Base-by-base conservation (phyloP, 64 coral and sea anemone genomes). In the Pachyseris speciosa region DNA sequence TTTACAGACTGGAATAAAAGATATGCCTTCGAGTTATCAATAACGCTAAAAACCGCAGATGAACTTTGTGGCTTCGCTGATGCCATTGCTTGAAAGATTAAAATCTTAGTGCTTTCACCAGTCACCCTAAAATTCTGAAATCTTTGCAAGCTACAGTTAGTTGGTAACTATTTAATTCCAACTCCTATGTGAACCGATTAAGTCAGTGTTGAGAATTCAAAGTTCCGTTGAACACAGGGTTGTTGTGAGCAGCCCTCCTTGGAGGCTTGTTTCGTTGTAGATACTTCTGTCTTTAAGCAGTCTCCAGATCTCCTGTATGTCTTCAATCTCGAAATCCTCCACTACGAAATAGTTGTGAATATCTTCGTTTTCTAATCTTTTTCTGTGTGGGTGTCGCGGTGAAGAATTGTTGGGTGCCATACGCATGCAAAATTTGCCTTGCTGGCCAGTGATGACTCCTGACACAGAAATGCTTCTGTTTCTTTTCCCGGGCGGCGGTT, bases 141-240 rank as follows among this genome's bases (percentile, higher is more conserved):
- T n/a, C n/a, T n/a, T n/a, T n/a, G n/a, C n/a, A n/a, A n/a, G n/a
- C n/a, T n/a, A n/a, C n/a, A n/a, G n/a, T n/a, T n/a, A n/a, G n/a
- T n/a, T n/a, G n/a, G n/a, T n/a, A n/a, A n/a, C n/a, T n/a, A n/a
- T n/a, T n/a, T n/a, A n/a, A n/a, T n/a, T n/a, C n/a, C n/a, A n/a
- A n/a, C n/a, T n/a, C n/a, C n/a, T n/a, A n/a, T n/a, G n/a, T n/a
- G n/a, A n/a, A n/a, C n/a, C n/a, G 43, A 45, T 45, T 4, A 6
- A 6, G 43, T 6, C 2, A 26, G 2, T 63, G 17, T 27, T n/a
- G n/a, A 24, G 5, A 39, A 39, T 33, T 91, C 89, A 91, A 25
- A 91, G 89, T 36, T 91, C 89, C 2, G 89, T 91, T 17, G 89
- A 91, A 73, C 89, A 91, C 19, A 91, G 55, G n/a, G 78, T 84